Conservation (phyloP, 2,113 vertebrate species). For the Tychaedon coryphoeus region DNA sequence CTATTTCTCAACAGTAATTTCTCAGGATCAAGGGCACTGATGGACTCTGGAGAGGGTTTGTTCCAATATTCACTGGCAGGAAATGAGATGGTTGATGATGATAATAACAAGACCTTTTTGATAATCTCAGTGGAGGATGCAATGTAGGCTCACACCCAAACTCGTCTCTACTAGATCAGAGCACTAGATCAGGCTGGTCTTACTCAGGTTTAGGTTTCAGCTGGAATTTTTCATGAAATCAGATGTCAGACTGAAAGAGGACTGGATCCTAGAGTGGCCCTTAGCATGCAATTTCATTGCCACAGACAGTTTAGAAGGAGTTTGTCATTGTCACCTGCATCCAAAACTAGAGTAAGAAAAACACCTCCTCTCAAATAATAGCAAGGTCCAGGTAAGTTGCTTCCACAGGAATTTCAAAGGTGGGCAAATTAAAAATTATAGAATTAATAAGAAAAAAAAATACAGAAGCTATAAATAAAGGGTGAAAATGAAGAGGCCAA, state of each 20-base stretch:
- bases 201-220: not conserved
- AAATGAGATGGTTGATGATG: slow-evolving; percentile 58
- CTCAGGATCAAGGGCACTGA: slow-evolving; percentile 59
- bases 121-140: slow-evolving; percentile 48
- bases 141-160: not conserved
- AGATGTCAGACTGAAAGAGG: not conserved
- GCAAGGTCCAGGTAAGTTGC: not conserved
- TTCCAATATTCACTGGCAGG: slow-evolving; percentile 41
- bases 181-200: not conserved
- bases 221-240: not conserved
- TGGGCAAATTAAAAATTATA: not conserved
- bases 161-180: not conserved
- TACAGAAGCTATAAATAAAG: not conserved
- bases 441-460: not conserved
- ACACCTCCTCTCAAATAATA: not conserved
- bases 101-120: slow-evolving; percentile 35
- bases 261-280: not conserved
- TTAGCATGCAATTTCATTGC: not conserved
- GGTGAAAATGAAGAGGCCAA: not conserved
- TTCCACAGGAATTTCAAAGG: not conserved
- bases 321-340: not conserved
- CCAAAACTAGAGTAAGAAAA: not conserved
- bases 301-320: not conserved
- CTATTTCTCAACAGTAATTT: slow-evolving; percentile 65
- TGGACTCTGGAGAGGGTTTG: slow-evolving; percentile 65